Percentiles rank a stretch among this genome's conserved stretches.
Evolutionary conservation across 1,140 invertebrate genomes (phyloP).

Genomic region (Antheraea mylitta): DNA sequence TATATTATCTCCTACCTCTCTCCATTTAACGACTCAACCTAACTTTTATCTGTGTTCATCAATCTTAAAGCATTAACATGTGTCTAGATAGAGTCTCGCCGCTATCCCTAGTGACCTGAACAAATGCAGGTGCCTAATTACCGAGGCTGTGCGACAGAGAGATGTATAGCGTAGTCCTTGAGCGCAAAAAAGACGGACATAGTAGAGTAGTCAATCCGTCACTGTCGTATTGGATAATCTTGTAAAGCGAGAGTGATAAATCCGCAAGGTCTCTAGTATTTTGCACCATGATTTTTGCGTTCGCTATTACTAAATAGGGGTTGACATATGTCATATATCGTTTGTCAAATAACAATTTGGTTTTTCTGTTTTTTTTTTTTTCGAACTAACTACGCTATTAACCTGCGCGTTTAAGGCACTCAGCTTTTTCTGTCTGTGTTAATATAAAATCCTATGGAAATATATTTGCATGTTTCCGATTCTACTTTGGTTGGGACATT

Average conservation of each 20-base stretch:
- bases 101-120: constrained; percentile 55
- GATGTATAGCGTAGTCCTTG: constrained; percentile 11
- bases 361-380: no score
- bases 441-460: no score
- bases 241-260: constrained; percentile 56
- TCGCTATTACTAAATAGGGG: constrained; percentile 45
- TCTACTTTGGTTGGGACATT: no score
- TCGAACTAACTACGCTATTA: no score
- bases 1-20: background rate
- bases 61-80: constrained; percentile 62
- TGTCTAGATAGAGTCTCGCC: constrained; percentile 56
- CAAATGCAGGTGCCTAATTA: constrained; percentile 70
- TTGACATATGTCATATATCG: constrained; percentile 17
- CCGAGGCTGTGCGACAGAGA: constrained; percentile 37
- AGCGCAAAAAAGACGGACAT: constrained; percentile 30
- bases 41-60: constrained; percentile 42
- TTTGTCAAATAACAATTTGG: no score
- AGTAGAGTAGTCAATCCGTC: constrained; percentile 55
- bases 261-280: constrained; percentile 37
- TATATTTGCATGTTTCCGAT: no score
- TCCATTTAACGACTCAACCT: constrained; percentile 12
- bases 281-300: constrained; percentile 44
- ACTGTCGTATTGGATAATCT: constrained; percentile 63
- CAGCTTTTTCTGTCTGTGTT: no score
- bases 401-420: no score